Evolutionary conservation across 2,113 vertebrate genomes (phyloP).

Genomic region (Sander vitreus): DNA sequence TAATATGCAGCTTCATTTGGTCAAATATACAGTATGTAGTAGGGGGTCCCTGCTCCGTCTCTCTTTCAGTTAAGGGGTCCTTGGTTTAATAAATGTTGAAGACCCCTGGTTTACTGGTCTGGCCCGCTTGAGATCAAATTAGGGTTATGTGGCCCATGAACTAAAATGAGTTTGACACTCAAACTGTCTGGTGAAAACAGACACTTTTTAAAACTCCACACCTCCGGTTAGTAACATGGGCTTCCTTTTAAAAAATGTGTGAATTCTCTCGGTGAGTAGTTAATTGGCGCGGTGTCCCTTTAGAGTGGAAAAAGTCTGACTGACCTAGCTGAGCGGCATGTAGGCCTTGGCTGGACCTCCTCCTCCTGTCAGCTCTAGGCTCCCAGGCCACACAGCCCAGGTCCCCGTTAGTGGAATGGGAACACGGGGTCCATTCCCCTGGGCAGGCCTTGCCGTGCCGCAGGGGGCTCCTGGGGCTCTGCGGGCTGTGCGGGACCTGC

Average conservation of each 20-base stretch:
- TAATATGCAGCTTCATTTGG: too few relatives aligned
- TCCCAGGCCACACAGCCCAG: slow-evolving; percentile 47
- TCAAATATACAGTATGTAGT: too few relatives aligned
- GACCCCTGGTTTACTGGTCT: too few relatives aligned
- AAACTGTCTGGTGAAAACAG: background rate
- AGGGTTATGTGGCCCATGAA: too few relatives aligned
- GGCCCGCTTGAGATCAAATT: too few relatives aligned
- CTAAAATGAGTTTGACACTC: background rate
- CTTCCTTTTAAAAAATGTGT: background rate
- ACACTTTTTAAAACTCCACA: background rate
- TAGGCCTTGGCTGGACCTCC: slow-evolving; percentile 77
- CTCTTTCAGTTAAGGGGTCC: too few relatives aligned
- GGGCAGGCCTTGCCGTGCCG: slow-evolving; percentile 34
- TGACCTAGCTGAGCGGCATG: slow-evolving; percentile 81
- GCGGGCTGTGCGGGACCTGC: slow-evolving; percentile 54
- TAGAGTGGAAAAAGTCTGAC: background rate
- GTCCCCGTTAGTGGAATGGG: slow-evolving; percentile 67
- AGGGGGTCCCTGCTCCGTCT: too few relatives aligned
- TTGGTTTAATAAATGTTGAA: too few relatives aligned
- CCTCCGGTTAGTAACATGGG: background rate
- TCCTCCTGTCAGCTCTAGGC: slow-evolving; percentile 72
- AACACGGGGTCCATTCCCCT: slow-evolving; percentile 54
- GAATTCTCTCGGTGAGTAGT: background rate
- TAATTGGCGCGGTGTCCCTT: background rate
- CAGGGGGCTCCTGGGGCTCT: slow-evolving; percentile 38